Conservation (phyloP, 2,888 invertebrate species). For the Diachrysia chrysitis region DNA sequence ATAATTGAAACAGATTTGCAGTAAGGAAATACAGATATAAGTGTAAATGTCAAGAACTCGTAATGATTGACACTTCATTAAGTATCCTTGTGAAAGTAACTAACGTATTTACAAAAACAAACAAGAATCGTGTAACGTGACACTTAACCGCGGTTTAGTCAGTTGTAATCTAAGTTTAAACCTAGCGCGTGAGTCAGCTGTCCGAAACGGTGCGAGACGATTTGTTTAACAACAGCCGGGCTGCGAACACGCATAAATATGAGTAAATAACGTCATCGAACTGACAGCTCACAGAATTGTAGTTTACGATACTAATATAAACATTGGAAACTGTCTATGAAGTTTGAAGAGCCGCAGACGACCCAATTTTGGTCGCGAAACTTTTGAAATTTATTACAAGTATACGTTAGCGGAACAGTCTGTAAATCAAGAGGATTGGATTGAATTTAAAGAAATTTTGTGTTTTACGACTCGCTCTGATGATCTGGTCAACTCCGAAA, state of each 20-base stretch:
- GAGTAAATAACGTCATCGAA: conserved; percentile 58
- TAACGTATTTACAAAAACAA: conserved; percentile 31
- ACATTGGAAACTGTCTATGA: conserved; percentile 19
- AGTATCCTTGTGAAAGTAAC: background rate
- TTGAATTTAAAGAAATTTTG: too few relatives aligned
- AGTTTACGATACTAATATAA: conserved; percentile 30
- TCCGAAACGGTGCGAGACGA: conserved; percentile 59
- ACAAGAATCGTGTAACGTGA: conserved; percentile 58
- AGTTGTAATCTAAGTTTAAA: conserved; percentile 70
- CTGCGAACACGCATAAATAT: conserved; percentile 62
- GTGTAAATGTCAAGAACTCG: conserved; percentile 1
- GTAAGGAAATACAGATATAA: background rate
- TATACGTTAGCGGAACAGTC: too few relatives aligned
- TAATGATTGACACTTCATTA: background rate
- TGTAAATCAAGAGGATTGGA: too few relatives aligned
- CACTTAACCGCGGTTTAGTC: conserved; percentile 51
- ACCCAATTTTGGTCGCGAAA: too few relatives aligned
- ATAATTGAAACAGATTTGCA: conserved; percentile 7
- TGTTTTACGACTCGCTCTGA: too few relatives aligned
- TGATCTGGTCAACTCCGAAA: too few relatives aligned
- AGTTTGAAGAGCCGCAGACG: background rate
- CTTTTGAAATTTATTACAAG: too few relatives aligned
- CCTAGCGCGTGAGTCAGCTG: conserved; percentile 68
- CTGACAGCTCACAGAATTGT: conserved; percentile 33
- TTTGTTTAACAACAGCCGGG: conserved; percentile 66